Conservation (phyloP, 2,888 invertebrate species). For the Poecilobothrus nobilitatus region DNA sequence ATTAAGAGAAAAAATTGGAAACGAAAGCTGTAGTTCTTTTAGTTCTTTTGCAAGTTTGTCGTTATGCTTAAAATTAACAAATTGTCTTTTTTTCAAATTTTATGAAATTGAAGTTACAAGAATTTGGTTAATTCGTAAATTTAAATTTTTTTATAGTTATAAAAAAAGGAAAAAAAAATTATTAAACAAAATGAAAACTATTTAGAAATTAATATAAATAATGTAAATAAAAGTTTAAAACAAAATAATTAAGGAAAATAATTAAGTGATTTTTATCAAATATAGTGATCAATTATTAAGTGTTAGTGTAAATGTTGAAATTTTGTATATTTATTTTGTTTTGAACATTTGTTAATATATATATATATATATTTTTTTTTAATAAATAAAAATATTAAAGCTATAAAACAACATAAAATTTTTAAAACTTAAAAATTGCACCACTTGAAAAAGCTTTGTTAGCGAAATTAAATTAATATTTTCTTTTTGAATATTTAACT, state of each 20-base stretch:
- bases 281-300: background rate
- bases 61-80: too few species aligned
- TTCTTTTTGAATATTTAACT: conserved; percentile 28
- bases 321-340: background rate
- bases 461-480: background rate
- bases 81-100: too few species aligned
- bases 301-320: background rate
- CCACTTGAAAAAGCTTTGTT: background rate
- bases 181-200: too few species aligned
- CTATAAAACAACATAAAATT: background rate
- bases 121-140: too few species aligned
- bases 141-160: too few species aligned
- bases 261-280: background rate
- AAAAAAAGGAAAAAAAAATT: too few species aligned
- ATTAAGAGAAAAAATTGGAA: too few species aligned
- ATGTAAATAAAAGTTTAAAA: too few species aligned
- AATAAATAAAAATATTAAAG: background rate
- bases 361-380: background rate
- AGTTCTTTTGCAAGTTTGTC: too few species aligned
- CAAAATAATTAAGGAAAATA: background rate
- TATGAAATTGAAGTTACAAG: too few species aligned
- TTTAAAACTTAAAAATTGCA: conserved; percentile 2
- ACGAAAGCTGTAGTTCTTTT: too few species aligned
- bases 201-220: too few species aligned
- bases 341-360: background rate